Base-by-base conservation (phyloP, 2,888 invertebrate species). In the Crioceris asparagi region DNA sequence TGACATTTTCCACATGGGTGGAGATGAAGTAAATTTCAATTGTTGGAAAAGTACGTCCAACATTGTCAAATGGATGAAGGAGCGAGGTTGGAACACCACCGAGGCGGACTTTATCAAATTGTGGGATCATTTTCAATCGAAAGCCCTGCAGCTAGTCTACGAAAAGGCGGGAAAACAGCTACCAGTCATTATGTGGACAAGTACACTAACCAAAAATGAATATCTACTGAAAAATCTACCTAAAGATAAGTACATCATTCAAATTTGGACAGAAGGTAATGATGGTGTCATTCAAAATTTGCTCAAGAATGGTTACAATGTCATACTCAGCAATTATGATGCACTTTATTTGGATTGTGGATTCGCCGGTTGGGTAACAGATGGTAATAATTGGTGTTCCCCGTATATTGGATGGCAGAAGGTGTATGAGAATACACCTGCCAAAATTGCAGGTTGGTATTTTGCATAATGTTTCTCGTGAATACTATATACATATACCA, bases 381-480 rank as follows among this genome's bases (percentile, higher is more conserved):
- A 70, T 43, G 84, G 83, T 10, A 82, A 82, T 53, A 91, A 91
- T 59, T 91, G 91, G 91, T 91, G 90, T 57, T 77, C 86, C 0
- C 90, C 90, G 0, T 91, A 87, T 64, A 87, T 82, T 52, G 83
- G 86, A 2, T 91, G 90, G 90, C 86, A 90, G 61, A 79, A 76
- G 53, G 77, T 88, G 1, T 91, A 91, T 52, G 75, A 79, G 19
- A 88, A 88, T 59, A 78, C 75, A 44, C 80, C 81, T 0, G 64
- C 70, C 16, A 54, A 59, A 6, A 75, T 86, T 43, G 74, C 71
- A n/a, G 66, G 68, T 57, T 49, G 43, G 17, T 16, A 4, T 6
- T 5, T 21, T 21, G 6, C 21, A 7, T 21, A 21, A n/a, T n/a
- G n/a, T n/a, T n/a, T n/a, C n/a, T n/a, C n/a, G n/a, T n/a, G n/a